Conservation (phyloP, 2,888 invertebrate species). For the Cylloceria caligata region DNA sequence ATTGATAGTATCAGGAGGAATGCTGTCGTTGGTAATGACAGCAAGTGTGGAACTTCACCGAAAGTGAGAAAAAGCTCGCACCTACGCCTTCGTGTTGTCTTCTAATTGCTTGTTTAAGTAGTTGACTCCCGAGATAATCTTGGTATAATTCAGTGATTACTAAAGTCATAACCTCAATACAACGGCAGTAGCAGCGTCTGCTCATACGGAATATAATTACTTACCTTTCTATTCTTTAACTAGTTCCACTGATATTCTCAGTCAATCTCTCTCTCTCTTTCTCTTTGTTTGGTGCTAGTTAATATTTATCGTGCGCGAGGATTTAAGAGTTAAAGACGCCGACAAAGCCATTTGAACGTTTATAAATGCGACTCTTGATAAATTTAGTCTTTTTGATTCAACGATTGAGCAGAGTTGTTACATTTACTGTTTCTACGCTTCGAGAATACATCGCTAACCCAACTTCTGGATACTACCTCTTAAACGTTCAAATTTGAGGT, state of each 20-base stretch:
- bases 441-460: neutral
- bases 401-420: neutral
- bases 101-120: slow-evolving; percentile 13
- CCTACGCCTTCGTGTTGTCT: neutral
- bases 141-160: slow-evolving; percentile 2
- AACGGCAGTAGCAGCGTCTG: neutral
- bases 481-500: neutral
- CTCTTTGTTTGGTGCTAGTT: slow-evolving; percentile 38
- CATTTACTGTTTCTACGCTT: neutral
- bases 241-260: too few species aligned
- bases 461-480: neutral
- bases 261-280: neutral
- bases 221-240: neutral
- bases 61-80: neutral
- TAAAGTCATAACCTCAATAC: slow-evolving; percentile 13
- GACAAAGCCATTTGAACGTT: slow-evolving; percentile 70
- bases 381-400: slow-evolving; percentile 43
- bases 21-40: slow-evolving; percentile 1
- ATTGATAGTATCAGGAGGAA: neutral
- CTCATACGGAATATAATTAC: neutral
- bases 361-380: slow-evolving; percentile 69
- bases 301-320: slow-evolving; percentile 69
- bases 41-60: slow-evolving; percentile 10
- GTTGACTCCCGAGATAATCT: slow-evolving; percentile 21
- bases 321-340: slow-evolving; percentile 68